Evolutionary conservation across 2,797 vertebrate genomes (phyloP).

Genomic region (Ctenopoma multispine): DNA sequence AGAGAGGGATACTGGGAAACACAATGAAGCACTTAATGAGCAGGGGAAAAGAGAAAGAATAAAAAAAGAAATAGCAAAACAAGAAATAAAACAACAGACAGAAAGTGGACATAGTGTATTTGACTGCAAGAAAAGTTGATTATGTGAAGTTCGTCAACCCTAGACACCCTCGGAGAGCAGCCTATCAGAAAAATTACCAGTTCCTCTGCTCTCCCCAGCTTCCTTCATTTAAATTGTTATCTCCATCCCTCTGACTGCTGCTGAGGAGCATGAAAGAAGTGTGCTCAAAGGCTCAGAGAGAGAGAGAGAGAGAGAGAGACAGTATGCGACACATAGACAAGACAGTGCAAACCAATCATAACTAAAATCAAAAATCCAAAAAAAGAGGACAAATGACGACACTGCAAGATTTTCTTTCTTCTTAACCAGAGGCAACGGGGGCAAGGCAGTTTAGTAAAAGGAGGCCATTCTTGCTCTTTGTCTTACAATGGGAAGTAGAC

Average conservation of each 20-base stretch:
- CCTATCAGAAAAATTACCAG: constrained; percentile 58
- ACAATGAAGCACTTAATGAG: constrained; percentile 30
- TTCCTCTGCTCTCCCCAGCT: constrained; percentile 51
- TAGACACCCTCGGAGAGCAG: constrained; percentile 44
- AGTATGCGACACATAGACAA: constrained; percentile 25
- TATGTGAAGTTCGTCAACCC: constrained; percentile 59
- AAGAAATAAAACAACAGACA: constrained; percentile 7
- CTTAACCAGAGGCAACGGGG: constrained; percentile 52
- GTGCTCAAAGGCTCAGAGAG: constrained; percentile 55
- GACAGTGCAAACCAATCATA: constrained; percentile 48
- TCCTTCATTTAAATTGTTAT: constrained; percentile 69
- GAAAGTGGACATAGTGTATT: constrained; percentile 33
- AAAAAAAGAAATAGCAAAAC: constrained; percentile 15
- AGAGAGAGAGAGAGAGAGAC: constrained; percentile 46
- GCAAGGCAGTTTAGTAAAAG: constrained; percentile 54
- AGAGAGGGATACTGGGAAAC: constrained; percentile 23
- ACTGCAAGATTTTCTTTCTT: constrained; percentile 52
- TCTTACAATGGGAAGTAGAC: constrained; percentile 44
- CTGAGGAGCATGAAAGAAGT: constrained; percentile 65
- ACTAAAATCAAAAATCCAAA: constrained; percentile 66
- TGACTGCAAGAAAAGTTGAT: constrained; percentile 53
- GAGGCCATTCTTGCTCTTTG: constrained; percentile 48
- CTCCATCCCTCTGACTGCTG: constrained; percentile 55
- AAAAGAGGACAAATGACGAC: constrained; percentile 58
- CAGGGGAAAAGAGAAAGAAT: neutral